Percentiles rank a stretch among this genome's conserved stretches.
phyloP scores from a whole-genome alignment of 2,113 vertebrate species.

The Carassius gibelio region DNA sequence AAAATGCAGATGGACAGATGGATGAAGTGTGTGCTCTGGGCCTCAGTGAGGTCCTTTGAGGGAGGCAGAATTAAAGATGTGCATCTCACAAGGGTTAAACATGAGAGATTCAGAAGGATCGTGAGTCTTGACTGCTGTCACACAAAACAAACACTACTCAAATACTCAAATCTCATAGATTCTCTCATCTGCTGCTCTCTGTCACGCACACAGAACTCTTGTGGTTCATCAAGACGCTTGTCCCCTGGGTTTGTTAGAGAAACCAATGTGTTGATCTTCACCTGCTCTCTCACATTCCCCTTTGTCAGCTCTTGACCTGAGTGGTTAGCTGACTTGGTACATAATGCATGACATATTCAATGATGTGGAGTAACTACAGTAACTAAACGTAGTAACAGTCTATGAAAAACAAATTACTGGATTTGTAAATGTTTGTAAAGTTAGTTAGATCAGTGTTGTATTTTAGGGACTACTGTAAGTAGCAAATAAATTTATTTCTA shows the following conservation, averaged over 20 bases:
- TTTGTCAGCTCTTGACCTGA: conserved; percentile 3
- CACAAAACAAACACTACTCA: conserved; percentile 7
- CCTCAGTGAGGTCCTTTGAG: background rate
- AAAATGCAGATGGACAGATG: conserved; percentile 24
- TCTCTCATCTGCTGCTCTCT: conserved; percentile 5
- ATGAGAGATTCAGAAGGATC: background rate
- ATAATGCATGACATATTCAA: background rate
- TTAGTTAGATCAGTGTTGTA: background rate
- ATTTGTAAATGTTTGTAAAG: background rate
- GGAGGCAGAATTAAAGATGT: background rate
- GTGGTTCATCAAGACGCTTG: background rate
- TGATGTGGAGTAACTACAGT: background rate
- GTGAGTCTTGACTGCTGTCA: conserved; percentile 3
- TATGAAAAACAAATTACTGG: background rate
- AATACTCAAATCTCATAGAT: background rate
- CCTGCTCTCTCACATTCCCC: background rate
- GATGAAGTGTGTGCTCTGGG: conserved; percentile 2
- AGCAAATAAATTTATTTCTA: background rate
- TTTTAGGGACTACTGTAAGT: background rate
- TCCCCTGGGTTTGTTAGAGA: background rate
- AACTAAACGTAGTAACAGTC: too few species aligned
- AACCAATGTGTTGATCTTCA: background rate
- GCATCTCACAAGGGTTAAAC: conserved; percentile 7
- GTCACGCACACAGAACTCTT: background rate
- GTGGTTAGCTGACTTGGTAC: background rate